These are phyloP conservation scores for Brachionichthys hirsutus DNA, from an alignment of 2,113 vertebrate species.

Conservation along the genomic window DNA sequence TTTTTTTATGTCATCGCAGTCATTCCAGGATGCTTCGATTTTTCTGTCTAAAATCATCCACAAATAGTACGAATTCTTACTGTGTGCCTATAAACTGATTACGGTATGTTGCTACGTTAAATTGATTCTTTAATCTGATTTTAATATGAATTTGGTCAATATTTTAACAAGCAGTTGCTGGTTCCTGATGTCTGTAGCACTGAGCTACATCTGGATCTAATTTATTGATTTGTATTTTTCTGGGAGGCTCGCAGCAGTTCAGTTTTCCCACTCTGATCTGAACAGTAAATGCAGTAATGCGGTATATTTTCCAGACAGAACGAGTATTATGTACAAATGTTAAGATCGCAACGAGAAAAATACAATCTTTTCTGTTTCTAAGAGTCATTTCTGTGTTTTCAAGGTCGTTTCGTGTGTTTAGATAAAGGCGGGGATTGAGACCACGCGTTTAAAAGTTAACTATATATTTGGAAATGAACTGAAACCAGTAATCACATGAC, in stretches of 20 bases:
- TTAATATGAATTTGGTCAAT: constrained; percentile 6
- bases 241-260: neutral
- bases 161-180: neutral
- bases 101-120: constrained; percentile 65
- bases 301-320: neutral
- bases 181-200: neutral
- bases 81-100: constrained; percentile 67
- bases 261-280: neutral
- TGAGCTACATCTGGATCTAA: neutral
- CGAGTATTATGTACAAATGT: constrained; percentile 9
- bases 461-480: neutral
- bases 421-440: neutral
- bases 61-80: constrained; percentile 60
- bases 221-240: neutral
- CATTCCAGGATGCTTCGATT: constrained; percentile 63
- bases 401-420: neutral
- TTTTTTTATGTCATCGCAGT: constrained; percentile 61
- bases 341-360: neutral
- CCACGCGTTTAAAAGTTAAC: neutral
- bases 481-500: neutral
- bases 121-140: constrained; percentile 51
- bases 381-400: neutral
- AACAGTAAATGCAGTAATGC: neutral
- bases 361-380: neutral
- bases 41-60: constrained; percentile 52